Evolutionary conservation across 2,797 vertebrate genomes (phyloP).

Genomic region (Clarias pachynema): DNA sequence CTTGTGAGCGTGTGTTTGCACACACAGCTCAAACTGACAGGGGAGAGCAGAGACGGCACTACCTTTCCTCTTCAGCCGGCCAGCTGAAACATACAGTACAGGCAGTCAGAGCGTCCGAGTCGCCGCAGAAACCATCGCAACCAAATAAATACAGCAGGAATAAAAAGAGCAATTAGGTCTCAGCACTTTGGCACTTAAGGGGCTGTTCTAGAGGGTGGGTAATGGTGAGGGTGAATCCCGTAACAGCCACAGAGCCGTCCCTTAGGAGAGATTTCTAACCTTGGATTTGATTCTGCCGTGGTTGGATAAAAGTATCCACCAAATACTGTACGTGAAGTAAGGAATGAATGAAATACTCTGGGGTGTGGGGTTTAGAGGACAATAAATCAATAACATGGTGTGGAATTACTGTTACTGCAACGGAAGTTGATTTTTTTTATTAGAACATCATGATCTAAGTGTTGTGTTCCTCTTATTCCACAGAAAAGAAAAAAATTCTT

Average conservation of each 20-base stretch:
- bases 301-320: background rate
- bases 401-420: background rate
- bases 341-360: background rate
- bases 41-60: constrained; percentile 66
- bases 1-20: constrained; percentile 33
- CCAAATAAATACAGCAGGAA: constrained; percentile 27
- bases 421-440: background rate
- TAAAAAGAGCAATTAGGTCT: constrained; percentile 4
- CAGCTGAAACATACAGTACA: constrained; percentile 79
- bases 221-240: background rate
- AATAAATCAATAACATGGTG: background rate
- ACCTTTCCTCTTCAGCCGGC: constrained; percentile 79
- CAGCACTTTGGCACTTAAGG: background rate
- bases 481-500: background rate
- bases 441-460: too few relatives aligned
- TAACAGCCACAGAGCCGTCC: background rate
- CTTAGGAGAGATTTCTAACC: background rate
- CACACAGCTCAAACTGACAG: constrained; percentile 29
- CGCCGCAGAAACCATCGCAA: background rate
- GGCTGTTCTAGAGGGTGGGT: background rate
- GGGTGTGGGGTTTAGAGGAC: background rate
- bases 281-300: background rate
- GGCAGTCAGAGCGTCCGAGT: constrained; percentile 62
- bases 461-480: background rate
- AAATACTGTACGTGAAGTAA: background rate